phyloP scores from a whole-genome alignment of 2,888 invertebrate species.

The Drepanosiphum platanoidis region DNA sequence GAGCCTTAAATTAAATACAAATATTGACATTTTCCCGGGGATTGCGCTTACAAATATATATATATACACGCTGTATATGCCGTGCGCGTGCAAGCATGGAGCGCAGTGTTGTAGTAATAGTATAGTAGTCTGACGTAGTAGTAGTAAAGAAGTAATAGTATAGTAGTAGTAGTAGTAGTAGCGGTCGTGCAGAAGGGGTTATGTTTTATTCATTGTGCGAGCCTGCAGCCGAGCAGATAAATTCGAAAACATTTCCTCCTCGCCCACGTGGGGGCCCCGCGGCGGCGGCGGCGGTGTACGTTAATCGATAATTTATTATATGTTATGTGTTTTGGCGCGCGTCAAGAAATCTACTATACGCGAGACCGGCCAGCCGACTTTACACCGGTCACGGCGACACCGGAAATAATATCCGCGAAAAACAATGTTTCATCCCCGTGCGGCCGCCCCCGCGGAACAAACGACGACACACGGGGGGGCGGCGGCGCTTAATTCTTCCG shows the following conservation, averaged over 20 bases:
- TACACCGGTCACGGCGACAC: neutral
- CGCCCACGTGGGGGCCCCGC: no score
- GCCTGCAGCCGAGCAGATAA: neutral
- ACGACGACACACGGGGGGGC: neutral
- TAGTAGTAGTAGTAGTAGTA: neutral
- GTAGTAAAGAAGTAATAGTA: neutral
- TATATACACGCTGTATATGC: neutral
- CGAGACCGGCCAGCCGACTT: no score
- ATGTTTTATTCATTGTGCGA: constrained; percentile 6
- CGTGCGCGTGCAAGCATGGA: neutral
- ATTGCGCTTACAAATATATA: neutral
- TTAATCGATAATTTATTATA: constrained; percentile 28
- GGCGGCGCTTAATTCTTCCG: constrained; percentile 23
- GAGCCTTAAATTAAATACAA: constrained; percentile 36
- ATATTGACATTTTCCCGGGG: constrained; percentile 40
- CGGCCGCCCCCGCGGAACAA: neutral
- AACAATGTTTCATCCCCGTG: constrained; percentile 48
- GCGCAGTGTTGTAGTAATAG: neutral
- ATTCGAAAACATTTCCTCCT: constrained; percentile 18
- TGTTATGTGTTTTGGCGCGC: constrained; percentile 20
- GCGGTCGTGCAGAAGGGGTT: neutral
- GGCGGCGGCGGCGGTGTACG: neutral
- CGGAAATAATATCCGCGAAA: constrained; percentile 44
- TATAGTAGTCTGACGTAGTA: no score
- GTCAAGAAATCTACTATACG: neutral